Base-by-base conservation (phyloP, 1,140 invertebrate species). In the Rhyacophila brunnea region DNA sequence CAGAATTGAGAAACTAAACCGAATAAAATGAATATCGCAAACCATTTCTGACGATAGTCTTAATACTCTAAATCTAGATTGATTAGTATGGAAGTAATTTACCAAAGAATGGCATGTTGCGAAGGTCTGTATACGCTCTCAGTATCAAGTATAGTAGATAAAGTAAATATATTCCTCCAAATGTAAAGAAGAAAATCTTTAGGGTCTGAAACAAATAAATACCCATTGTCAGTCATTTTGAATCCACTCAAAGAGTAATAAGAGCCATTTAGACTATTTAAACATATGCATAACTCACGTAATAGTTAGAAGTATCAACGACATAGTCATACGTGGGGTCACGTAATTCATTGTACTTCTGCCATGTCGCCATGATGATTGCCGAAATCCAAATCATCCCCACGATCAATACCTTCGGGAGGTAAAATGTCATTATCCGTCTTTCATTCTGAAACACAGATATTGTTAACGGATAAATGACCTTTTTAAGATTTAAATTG, bases 91-190 rank as follows among this genome's bases (percentile, higher is more conserved):
- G 5, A 13, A 15, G 3, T 40, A 17, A 34, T 80, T 86, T 81
- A 96, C 94, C 94, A 83, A 98, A 97, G 77, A 91, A 97, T 59
- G 94, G 94, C 95, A 98, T 98, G 7, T 93, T 92, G 68, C 93
- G 82, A 20, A 99, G 80, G 79, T 98, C 95, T 64, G 88, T 94
- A 70, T 96, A 98, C 1, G 95, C 94, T 69, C 89, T 87, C 15
- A 98, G 76, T 56, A 96, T 85, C 14, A 98, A 77, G 66, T 92
- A 84, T 1, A 90, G 67, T 46, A 98, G 76, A 77, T 96, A 98
- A 7, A 92, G 72, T 40, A 96, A 80, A 71, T 98, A 98, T 58
- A 95, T 70, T 38, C 86, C 85, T 59, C 90, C 86, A 67, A 92
- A 85, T 13, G 90, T 85, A 71, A 93, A 93, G 79, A 97, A 96